A percentile compares a stretch with the other conserved stretches of the same genome.
Conservation (phyloP, 2,888 invertebrate species). For the Dynastes tityus region DNA sequence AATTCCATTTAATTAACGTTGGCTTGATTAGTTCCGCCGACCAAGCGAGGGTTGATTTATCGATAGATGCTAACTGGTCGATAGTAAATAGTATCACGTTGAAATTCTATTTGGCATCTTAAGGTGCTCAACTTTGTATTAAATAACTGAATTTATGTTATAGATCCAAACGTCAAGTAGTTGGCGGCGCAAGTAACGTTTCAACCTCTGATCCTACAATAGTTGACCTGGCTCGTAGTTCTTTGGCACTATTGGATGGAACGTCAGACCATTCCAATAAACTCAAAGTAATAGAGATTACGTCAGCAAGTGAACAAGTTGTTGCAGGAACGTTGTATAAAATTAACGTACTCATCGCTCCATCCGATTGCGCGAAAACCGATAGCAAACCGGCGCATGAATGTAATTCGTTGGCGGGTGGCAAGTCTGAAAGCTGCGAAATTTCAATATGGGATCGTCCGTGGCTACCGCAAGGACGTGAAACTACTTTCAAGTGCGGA, state of each 20-base stretch:
- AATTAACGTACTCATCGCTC: slow-evolving; percentile 75
- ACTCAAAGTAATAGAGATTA: slow-evolving; percentile 67
- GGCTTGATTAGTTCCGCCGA: no score
- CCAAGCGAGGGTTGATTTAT: no score
- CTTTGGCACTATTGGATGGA: slow-evolving; percentile 61
- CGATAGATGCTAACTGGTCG: no score
- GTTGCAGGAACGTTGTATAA: slow-evolving; percentile 72
- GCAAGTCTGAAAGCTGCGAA: slow-evolving; percentile 68
- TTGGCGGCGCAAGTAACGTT: slow-evolving; percentile 55
- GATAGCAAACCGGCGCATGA: slow-evolving; percentile 60
- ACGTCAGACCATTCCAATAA: slow-evolving; percentile 58
- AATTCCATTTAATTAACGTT: no score
- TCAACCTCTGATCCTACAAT: slow-evolving; percentile 59
- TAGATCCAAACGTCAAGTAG: background rate
- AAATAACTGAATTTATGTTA: background rate
- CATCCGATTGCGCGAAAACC: slow-evolving; percentile 71
- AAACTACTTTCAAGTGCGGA: no score
- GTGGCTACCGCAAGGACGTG: slow-evolving; percentile 70
- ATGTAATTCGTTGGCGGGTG: slow-evolving; percentile 58
- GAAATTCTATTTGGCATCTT: no score
- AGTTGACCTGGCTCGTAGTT: slow-evolving; percentile 55
- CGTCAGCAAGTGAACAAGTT: slow-evolving; percentile 71
- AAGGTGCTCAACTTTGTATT: no score
- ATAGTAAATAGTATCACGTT: no score
- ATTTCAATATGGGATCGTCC: slow-evolving; percentile 75